Conservation (phyloP, 1,140 invertebrate species). For the Macrotrachela quadricornifera region DNA sequence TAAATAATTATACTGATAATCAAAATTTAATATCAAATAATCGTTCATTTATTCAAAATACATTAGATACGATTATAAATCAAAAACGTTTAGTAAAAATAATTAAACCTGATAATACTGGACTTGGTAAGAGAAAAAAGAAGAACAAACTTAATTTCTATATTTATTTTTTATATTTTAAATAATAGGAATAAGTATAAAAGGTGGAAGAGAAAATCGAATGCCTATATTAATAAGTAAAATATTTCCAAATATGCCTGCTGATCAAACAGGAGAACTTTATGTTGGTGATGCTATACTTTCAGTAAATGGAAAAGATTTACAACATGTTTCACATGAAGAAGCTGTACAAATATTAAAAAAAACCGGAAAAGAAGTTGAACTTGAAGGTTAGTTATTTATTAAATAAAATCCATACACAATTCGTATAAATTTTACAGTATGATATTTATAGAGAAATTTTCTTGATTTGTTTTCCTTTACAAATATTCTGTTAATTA, state of each 20-base stretch:
- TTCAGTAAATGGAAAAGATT: constrained; percentile 83
- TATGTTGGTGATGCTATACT: constrained; percentile 96
- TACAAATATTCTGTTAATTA: too few relatives aligned
- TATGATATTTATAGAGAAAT: too few relatives aligned
- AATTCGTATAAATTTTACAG: too few relatives aligned
- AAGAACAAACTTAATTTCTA: too few relatives aligned
- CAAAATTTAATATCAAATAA: too few relatives aligned
- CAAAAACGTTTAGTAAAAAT: background rate
- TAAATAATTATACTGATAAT: too few relatives aligned
- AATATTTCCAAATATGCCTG: constrained; percentile 56
- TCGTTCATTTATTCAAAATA: too few relatives aligned
- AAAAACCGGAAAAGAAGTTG: constrained; percentile 80
- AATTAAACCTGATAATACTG: constrained; percentile 1
- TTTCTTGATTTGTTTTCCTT: too few relatives aligned
- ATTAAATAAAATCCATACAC: too few relatives aligned
- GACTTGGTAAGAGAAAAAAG: background rate
- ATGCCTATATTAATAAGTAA: constrained; percentile 84
- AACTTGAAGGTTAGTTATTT: constrained; percentile 82
- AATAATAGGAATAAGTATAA: constrained; percentile 73
- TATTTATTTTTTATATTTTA: too few relatives aligned
- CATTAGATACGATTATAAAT: too few relatives aligned
- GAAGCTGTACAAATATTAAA: constrained; percentile 92
- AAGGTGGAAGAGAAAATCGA: constrained; percentile 86
- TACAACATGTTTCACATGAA: constrained; percentile 87
- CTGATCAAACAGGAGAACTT: constrained; percentile 79